Percentiles rank a stretch among this genome's conserved stretches.
Conservation (phyloP, 2,113 vertebrate genomes). For the Salvator merianae region DNA sequence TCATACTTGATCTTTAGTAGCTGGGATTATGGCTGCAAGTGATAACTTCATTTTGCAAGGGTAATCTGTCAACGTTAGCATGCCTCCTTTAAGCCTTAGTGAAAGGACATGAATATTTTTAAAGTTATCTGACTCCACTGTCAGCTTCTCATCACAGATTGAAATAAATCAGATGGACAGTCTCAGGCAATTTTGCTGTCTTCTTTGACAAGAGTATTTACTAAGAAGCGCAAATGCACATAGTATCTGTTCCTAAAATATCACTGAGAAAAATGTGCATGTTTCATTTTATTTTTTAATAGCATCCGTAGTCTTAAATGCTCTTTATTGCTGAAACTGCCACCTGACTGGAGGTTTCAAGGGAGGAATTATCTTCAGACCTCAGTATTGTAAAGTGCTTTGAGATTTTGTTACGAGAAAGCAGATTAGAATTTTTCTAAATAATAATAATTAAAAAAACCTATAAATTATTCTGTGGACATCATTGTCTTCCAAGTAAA, state of each 20-base stretch:
- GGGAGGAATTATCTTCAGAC: neutral
- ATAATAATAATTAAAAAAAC: too few relatives aligned
- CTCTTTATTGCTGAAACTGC: neutral
- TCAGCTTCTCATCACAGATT: neutral
- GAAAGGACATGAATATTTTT: constrained; percentile 24
- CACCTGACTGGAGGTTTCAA: neutral
- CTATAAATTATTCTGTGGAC: neutral
- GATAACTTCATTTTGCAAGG: constrained; percentile 19
- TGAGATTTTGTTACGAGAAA: too few relatives aligned
- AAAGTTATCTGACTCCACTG: constrained; percentile 11
- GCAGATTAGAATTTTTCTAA: too few relatives aligned
- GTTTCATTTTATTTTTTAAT: neutral
- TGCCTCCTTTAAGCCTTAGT: constrained; percentile 5
- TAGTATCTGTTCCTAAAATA: neutral
- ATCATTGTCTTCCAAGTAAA: constrained; percentile 9
- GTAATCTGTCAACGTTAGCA: constrained; percentile 1
- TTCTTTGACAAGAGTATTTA: neutral
- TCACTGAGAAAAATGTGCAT: neutral
- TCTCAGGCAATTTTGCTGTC: neutral
- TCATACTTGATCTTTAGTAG: neutral
- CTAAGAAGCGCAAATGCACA: neutral
- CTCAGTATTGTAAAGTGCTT: neutral
- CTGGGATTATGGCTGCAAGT: neutral
- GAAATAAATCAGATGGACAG: constrained; percentile 13
- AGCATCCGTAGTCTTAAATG: neutral